A percentile compares a stretch with the other conserved stretches of the same genome.
Conservation (phyloP, 2,888 invertebrate genomes). For the Callosobruchus maculatus region DNA sequence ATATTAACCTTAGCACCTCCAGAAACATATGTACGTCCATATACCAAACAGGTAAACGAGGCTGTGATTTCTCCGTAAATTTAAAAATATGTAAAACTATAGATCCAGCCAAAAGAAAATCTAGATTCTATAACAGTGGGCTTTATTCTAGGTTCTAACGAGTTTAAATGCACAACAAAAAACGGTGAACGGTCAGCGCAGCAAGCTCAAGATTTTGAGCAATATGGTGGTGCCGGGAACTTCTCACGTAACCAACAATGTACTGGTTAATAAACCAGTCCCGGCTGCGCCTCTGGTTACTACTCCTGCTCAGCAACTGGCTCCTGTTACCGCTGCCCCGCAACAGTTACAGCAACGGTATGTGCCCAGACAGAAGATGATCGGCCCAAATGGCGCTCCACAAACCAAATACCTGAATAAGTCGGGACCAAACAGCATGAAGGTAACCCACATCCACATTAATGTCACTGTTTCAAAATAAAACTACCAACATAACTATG, state of each 20-base stretch:
- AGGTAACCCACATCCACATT: constrained; percentile 10
- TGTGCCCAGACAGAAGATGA: constrained; percentile 38
- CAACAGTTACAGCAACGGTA: constrained; percentile 28
- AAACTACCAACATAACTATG: too few relatives aligned
- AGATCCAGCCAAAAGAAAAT: too few relatives aligned
- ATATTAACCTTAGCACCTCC: too few relatives aligned
- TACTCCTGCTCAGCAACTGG: background rate
- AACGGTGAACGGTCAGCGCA: constrained; percentile 44
- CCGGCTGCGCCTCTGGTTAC: constrained; percentile 7
- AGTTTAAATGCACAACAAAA: constrained; percentile 22
- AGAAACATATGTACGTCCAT: too few relatives aligned
- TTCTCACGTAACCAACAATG: constrained; percentile 35
- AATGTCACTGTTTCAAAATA: background rate
- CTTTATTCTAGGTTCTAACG: constrained; percentile 25
- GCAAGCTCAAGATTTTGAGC: constrained; percentile 46
- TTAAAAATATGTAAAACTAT: too few relatives aligned
- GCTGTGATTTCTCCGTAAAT: too few relatives aligned
- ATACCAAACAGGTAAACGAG: too few relatives aligned
- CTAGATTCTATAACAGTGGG: background rate
- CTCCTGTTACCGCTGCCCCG: background rate
- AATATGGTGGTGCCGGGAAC: constrained; percentile 41
- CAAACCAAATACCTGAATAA: constrained; percentile 41
- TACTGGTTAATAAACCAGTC: constrained; percentile 38
- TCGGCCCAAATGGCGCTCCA: constrained; percentile 38
- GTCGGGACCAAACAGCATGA: constrained; percentile 17